Evolutionary conservation across 2,888 invertebrate genomes (phyloP).

Genomic region (Coleophora flavipennella): DNA sequence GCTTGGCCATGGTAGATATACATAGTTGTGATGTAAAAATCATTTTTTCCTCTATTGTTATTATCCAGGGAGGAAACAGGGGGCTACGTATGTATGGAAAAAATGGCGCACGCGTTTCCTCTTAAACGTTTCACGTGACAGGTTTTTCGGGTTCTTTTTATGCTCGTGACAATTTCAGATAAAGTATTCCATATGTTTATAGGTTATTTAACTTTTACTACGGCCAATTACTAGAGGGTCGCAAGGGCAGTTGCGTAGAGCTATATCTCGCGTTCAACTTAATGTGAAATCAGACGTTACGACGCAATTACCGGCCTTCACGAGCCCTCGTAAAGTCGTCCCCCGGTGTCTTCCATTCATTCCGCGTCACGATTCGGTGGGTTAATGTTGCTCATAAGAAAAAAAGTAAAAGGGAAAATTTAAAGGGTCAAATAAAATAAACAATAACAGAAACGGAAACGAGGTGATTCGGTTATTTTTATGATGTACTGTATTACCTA

Average conservation of each 20-base stretch:
- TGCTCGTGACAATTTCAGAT: neutral
- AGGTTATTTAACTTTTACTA: neutral
- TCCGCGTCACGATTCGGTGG: conserved; percentile 3
- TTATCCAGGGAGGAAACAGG: no score
- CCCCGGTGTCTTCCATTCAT: conserved; percentile 2
- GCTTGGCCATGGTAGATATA: no score
- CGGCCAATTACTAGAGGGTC: conserved; percentile 1
- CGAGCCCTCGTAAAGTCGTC: conserved; percentile 1
- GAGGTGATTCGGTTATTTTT: neutral
- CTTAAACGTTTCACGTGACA: no score
- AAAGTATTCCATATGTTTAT: neutral
- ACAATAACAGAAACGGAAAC: neutral
- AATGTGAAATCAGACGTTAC: conserved; percentile 11
- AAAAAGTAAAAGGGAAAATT: neutral
- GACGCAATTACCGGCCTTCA: conserved; percentile 2
- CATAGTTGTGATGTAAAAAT: no score
- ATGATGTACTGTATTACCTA: no score
- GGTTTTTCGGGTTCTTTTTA: no score
- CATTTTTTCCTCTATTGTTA: no score
- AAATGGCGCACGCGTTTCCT: no score
- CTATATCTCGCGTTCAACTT: conserved; percentile 4
- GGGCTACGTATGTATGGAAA: no score
- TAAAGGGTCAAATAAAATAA: neutral
- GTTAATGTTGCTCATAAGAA: conserved; percentile 1
- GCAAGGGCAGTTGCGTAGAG: neutral